Conservation (phyloP, 1,140 invertebrate species). For the Stratiolaelaps scimitus region DNA sequence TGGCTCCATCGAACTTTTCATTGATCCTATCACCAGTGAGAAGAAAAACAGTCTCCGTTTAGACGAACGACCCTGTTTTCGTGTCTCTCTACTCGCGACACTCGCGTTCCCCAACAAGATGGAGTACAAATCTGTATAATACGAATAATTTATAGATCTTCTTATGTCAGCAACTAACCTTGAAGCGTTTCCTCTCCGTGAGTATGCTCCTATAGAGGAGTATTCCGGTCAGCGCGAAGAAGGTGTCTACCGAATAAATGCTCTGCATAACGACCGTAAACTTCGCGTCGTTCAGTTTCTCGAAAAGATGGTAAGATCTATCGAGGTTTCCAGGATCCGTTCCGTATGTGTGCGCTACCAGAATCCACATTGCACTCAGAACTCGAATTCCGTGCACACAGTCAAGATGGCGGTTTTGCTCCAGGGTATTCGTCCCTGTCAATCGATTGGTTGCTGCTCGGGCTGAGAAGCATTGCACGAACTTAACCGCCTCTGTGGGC, state of each 20-base stretch:
- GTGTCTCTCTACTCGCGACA: no score
- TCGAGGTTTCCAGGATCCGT: constrained; percentile 3
- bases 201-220: not conserved
- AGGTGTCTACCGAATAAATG: constrained; percentile 1
- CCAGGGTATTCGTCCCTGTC: not conserved
- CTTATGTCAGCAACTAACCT: no score
- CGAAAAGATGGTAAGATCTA: not conserved
- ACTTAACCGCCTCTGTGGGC: not conserved
- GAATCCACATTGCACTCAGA: constrained; percentile 4
- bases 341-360: not conserved
- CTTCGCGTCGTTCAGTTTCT: not conserved
- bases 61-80: no score
- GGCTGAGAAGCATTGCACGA: constrained; percentile 13
- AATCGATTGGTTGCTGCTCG: not conserved
- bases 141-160: no score
- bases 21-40: no score
- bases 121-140: no score
- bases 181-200: not conserved
- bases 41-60: no score
- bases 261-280: constrained; percentile 7
- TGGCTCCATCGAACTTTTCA: no score
- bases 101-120: no score
- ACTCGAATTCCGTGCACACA: constrained; percentile 9
- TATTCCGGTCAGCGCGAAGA: constrained; percentile 11
- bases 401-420: not conserved